Conservation (phyloP, 2,113 vertebrate genomes). For the Ictalurus furcatus region DNA sequence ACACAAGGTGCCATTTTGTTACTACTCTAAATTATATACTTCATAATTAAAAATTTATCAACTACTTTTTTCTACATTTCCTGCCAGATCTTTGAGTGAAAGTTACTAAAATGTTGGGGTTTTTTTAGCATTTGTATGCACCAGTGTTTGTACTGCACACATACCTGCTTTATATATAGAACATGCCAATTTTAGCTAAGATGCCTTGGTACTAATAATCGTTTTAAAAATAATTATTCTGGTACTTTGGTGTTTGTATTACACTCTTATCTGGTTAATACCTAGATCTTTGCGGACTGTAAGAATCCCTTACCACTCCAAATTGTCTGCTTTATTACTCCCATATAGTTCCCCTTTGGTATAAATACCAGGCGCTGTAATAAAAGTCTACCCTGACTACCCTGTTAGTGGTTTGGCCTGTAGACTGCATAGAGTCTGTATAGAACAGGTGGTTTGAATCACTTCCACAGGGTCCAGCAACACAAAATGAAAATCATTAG, state of each 20-base stretch:
- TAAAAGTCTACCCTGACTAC: neutral
- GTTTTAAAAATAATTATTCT: neutral
- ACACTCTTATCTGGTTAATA: neutral
- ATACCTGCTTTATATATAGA: neutral
- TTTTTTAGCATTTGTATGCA: neutral
- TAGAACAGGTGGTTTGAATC: slow-evolving; percentile 50
- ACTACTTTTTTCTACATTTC: too few species aligned
- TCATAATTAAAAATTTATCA: too few species aligned
- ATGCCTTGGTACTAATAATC: neutral
- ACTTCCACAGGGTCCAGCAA: slow-evolving; percentile 38
- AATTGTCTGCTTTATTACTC: slow-evolving; percentile 17
- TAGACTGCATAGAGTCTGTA: slow-evolving; percentile 43
- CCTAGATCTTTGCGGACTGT: neutral
- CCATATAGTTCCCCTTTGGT: neutral
- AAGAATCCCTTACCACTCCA: neutral
- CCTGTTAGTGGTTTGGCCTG: slow-evolving; percentile 65
- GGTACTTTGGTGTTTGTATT: neutral
- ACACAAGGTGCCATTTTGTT: neutral
- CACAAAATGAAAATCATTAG: slow-evolving; percentile 33
- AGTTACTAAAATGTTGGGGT: neutral
- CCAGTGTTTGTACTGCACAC: neutral
- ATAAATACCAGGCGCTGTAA: slow-evolving; percentile 19
- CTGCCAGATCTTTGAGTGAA: neutral
- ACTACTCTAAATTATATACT: neutral
- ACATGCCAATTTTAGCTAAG: neutral